These are phyloP conservation scores for Scomber japonicus DNA, from an alignment of 2,113 vertebrate genomes.

Conservation along the genomic window DNA sequence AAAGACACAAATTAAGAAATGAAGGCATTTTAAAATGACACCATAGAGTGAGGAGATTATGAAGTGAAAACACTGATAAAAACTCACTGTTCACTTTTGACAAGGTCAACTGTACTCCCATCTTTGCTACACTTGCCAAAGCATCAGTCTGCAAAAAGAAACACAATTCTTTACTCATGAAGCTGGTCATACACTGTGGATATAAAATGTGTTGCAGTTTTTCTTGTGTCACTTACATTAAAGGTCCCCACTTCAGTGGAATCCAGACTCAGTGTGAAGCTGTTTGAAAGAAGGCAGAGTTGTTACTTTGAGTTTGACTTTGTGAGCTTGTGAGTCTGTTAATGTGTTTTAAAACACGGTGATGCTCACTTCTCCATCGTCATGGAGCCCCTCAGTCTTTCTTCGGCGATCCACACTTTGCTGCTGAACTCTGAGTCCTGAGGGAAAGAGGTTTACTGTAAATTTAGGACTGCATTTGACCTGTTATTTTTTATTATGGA, in stretches of 20 bases:
- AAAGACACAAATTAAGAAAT: no score
- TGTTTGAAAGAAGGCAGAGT: slow-evolving; percentile 38
- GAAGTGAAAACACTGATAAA: not conserved
- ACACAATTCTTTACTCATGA: no score
- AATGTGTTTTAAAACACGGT: not conserved
- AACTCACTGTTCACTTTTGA: slow-evolving; percentile 67
- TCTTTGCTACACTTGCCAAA: not conserved
- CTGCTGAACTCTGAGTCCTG: slow-evolving; percentile 56
- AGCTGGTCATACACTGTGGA: no score
- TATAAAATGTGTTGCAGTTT: not conserved
- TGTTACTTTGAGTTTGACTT: not conserved
- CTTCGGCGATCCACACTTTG: slow-evolving; percentile 37
- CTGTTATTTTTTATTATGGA: not conserved
- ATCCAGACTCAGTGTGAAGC: slow-evolving; percentile 63
- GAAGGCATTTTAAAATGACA: no score
- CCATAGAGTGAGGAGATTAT: not conserved
- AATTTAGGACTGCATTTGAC: no score
- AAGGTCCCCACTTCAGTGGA: slow-evolving; percentile 70
- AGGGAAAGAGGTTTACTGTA: not conserved
- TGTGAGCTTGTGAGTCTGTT: not conserved
- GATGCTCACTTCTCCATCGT: slow-evolving; percentile 70
- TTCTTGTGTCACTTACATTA: slow-evolving; percentile 56
- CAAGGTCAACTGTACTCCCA: accelerated
- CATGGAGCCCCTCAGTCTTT: slow-evolving; percentile 54
- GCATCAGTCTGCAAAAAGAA: slow-evolving; percentile 59